Evolutionary conservation across 2,113 vertebrate species (phyloP), one percentile per base, ranked within the genome.

Genomic region (Toxostoma redivivum): DNA sequence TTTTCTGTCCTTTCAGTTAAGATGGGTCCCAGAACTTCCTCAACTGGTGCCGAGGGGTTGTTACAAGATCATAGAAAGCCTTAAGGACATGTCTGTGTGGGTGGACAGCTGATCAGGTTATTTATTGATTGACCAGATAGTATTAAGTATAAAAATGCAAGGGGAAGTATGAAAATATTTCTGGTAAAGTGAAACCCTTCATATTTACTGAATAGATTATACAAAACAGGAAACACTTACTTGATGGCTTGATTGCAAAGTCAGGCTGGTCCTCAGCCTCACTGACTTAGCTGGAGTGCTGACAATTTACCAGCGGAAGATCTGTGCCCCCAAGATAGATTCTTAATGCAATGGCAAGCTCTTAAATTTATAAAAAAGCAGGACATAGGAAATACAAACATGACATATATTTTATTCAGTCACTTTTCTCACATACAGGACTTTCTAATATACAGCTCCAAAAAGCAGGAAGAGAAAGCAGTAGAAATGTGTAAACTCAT

Each of bases 11-110:
- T 94, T 91, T 74, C 66, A 82, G 37, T 72, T 54, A 92, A 86
- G 77, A 67, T 24, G 9, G 42, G 94, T 97, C 87, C 91, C 90
- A 97, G 95, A 96, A 96, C 61, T 64, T 76, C 84, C n/a, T 62
- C 61, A 85, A 22, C 61, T 81, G 54, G 22, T 90, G 95, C 95
- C 94, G 96, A 96, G 44, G 40, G 15, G 27, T 66, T 88, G 53
- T 94, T 94, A 48, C 35, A 84, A 81, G 48, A 67, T 67, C 64
- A 57, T 7, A 90, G 69, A 86, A 94, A 95, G 31, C 92, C 88
- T 83, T 94, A 88, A 90, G 47, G 56, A 54, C 21, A 35, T 47
- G n/a, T 78, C 84, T 90, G 45, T 42, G 72, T 81, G 71, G n/a
- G 61, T 93, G 67, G 66, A 78, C 81, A 91, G 60, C 58, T 76